These are phyloP conservation scores for Drosophila leonis DNA, from an alignment of 2,888 invertebrate genomes.

Conservation along the genomic window DNA sequence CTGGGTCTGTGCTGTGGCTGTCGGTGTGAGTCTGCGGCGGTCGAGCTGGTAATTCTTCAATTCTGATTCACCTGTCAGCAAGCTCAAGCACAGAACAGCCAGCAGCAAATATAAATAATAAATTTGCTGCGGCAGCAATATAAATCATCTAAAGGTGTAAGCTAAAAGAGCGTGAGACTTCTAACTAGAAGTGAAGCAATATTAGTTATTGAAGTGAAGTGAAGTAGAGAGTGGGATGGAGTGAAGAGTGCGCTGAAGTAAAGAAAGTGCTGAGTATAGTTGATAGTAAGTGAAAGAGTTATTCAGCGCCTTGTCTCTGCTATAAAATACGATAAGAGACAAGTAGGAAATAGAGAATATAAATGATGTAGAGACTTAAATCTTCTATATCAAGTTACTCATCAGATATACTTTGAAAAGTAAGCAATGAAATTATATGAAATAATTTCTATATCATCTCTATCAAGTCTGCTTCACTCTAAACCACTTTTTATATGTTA, in stretches of 20 bases:
- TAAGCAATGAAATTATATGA: too few species aligned
- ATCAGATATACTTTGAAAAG: too few species aligned
- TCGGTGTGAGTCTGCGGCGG: not conserved
- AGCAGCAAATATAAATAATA: conserved; percentile 10
- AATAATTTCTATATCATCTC: not conserved
- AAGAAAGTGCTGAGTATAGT: not conserved
- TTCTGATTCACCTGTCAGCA: conserved; percentile 24
- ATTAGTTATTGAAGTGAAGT: not conserved
- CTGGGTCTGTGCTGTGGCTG: not conserved
- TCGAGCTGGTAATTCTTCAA: conserved; percentile 8
- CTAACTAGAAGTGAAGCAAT: not conserved
- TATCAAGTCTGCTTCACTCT: too few species aligned
- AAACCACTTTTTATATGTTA: too few species aligned
- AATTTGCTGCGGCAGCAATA: not conserved
- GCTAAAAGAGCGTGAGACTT: not conserved
- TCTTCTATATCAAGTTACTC: too few species aligned
- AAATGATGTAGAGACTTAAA: not conserved
- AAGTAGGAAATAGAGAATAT: too few species aligned
- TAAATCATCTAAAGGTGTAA: not conserved
- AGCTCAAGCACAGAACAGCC: not conserved
- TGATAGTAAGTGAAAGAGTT: not conserved
- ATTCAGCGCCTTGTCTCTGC: too few species aligned
- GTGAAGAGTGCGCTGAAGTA: not conserved
- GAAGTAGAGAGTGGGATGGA: not conserved
- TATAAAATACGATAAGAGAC: too few species aligned